phyloP scores from a whole-genome alignment of 2,888 invertebrate species.

The Brachypterus glaber region DNA sequence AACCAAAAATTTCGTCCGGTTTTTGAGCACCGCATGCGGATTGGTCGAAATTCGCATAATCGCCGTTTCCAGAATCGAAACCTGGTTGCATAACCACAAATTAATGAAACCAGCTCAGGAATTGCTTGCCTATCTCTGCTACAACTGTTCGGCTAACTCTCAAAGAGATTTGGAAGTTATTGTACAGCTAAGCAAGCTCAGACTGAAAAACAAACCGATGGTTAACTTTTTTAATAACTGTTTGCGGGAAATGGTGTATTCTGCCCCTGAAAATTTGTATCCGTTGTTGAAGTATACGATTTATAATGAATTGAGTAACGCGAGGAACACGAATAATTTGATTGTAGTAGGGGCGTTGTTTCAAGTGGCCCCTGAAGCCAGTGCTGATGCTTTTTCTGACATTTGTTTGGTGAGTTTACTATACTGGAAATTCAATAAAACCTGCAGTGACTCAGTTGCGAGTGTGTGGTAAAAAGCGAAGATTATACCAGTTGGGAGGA shows the following conservation, averaged over 20 bases:
- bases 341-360: constrained; percentile 82
- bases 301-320: constrained; percentile 88
- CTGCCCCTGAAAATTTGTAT: constrained; percentile 74
- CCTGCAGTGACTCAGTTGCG: too few species aligned
- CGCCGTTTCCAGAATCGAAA: constrained; percentile 73
- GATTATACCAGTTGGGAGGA: too few species aligned
- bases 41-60: constrained; percentile 75
- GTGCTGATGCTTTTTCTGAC: constrained; percentile 75
- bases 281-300: constrained; percentile 84
- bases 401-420: constrained; percentile 61
- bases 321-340: constrained; percentile 92
- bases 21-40: constrained; percentile 78
- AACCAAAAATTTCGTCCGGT: constrained; percentile 77
- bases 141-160: constrained; percentile 70
- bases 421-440: too few species aligned
- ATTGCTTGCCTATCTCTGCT: constrained; percentile 79
- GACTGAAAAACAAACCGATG: constrained; percentile 88
- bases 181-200: constrained; percentile 76
- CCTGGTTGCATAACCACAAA: constrained; percentile 95
- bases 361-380: constrained; percentile 70
- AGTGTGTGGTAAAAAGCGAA: too few species aligned
- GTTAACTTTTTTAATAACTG: constrained; percentile 82
- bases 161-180: constrained; percentile 58
- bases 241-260: constrained; percentile 77
- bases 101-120: constrained; percentile 87